These are phyloP conservation scores for Lamprologus tigripictilis DNA, from an alignment of 2,113 vertebrate genomes.

Conservation along the genomic window DNA sequence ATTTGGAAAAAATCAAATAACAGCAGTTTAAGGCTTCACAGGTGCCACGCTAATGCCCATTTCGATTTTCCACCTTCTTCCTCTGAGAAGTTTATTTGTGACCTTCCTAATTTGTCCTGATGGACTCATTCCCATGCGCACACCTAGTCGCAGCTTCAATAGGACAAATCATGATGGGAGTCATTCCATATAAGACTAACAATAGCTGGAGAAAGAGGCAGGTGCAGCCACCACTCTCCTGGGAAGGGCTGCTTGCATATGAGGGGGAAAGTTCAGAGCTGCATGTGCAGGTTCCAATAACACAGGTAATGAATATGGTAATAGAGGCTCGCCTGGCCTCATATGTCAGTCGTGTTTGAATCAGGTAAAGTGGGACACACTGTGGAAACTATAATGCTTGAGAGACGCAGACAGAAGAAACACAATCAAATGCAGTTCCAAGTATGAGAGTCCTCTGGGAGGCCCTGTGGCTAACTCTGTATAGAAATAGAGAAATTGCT, in stretches of 20 bases:
- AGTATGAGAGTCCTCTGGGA: conserved; percentile 34
- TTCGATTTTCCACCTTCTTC: conserved; percentile 25
- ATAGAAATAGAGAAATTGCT: conserved; percentile 27
- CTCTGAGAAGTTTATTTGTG: conserved; percentile 29
- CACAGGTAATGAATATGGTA: conserved; percentile 61
- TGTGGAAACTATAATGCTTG: conserved; percentile 21
- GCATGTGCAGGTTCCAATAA: conserved; percentile 35
- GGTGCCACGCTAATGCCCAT: not conserved
- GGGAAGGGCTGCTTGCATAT: not conserved
- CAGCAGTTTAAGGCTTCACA: not conserved
- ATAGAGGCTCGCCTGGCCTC: conserved; percentile 11
- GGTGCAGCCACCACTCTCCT: not conserved
- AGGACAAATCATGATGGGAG: conserved; percentile 5
- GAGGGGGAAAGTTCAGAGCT: not conserved
- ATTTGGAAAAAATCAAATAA: conserved; percentile 28
- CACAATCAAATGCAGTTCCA: conserved; percentile 32
- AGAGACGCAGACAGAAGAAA: conserved; percentile 36
- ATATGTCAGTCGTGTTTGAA: conserved; percentile 22
- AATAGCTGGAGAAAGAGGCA: not conserved
- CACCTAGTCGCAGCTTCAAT: not conserved
- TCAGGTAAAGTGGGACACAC: conserved; percentile 19
- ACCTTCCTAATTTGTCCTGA: conserved; percentile 27
- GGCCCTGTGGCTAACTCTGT: conserved; percentile 19
- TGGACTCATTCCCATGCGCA: not conserved
- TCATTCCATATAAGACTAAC: conserved; percentile 3